A percentile compares a stretch with the other conserved stretches of the same genome.
Conservation (phyloP, 92 coral and sea anemone genomes). For the Desmophyllum pertusum region DNA sequence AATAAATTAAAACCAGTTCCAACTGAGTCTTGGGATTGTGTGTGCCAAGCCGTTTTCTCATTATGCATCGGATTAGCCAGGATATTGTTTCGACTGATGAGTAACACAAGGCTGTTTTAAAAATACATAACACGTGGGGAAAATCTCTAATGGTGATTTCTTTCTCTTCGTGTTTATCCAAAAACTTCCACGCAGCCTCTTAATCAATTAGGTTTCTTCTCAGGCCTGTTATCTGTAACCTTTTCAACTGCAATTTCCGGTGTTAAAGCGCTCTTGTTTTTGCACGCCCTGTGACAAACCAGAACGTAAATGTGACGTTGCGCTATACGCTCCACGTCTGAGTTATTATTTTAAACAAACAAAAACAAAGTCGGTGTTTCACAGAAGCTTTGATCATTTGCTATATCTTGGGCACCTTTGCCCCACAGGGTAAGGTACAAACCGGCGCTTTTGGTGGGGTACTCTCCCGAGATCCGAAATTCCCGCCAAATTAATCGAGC, state of each 20-base stretch:
- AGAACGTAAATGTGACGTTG: neutral
- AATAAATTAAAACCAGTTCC: neutral
- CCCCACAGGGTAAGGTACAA: neutral
- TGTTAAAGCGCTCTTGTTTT: constrained; percentile 39
- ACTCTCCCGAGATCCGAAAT: neutral
- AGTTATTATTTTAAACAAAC: neutral
- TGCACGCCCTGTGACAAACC: neutral
- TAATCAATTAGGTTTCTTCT: constrained; percentile 10
- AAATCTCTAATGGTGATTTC: neutral
- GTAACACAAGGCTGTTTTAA: neutral
- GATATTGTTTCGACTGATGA: constrained; percentile 3
- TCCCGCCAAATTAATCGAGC: no score
- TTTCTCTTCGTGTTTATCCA: neutral
- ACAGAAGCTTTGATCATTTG: neutral
- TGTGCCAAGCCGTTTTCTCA: constrained; percentile 5
- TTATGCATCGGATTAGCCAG: constrained; percentile 8
- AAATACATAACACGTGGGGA: neutral
- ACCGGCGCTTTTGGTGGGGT: neutral
- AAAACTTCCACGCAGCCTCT: neutral
- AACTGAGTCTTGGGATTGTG: neutral
- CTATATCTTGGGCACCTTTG: neutral
- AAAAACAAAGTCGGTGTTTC: neutral
- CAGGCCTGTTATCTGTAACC: constrained; percentile 41
- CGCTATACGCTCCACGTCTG: neutral
- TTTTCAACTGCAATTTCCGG: constrained; percentile 74